Conservation (phyloP, 2,113 vertebrate genomes). For the Neomonachus schauinslandi region DNA sequence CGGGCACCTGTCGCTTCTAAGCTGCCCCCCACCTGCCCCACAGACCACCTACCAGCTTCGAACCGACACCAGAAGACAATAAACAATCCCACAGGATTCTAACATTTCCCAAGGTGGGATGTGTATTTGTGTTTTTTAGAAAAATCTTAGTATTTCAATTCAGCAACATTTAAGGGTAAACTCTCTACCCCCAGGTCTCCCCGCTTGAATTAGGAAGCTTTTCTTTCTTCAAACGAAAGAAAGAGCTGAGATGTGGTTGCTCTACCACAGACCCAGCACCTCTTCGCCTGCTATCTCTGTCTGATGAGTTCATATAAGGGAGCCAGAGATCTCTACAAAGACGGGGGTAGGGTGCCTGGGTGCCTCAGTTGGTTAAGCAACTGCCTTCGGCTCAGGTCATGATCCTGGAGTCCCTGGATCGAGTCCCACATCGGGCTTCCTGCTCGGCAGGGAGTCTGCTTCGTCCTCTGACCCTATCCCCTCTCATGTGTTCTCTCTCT, state of each 20-base stretch:
- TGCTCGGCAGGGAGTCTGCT: too few species aligned
- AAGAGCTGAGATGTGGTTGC: neutral
- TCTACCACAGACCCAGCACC: accelerated
- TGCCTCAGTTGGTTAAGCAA: too few species aligned
- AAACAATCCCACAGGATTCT: neutral
- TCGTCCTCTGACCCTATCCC: too few species aligned
- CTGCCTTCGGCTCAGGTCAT: too few species aligned
- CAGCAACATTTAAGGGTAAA: neutral
- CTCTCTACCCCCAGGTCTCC: neutral
- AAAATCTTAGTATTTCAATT: neutral
- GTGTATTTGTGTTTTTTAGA: neutral
- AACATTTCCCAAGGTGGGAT: neutral
- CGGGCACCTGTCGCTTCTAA: accelerated
- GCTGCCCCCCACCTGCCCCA: neutral
- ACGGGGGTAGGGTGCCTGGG: neutral
- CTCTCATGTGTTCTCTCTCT: too few species aligned
- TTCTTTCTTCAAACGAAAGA: neutral
- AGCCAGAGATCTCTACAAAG: neutral
- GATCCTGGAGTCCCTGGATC: too few species aligned
- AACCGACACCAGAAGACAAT: neutral
- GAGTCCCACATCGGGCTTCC: too few species aligned
- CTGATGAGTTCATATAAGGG: neutral
- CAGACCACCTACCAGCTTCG: neutral
- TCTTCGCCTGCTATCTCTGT: accelerated
- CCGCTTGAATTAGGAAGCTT: neutral